Evolutionary conservation across 2,797 vertebrate genomes (phyloP), one percentile per base, ranked within the genome.

Genomic region (Erithacus rubecula): DNA sequence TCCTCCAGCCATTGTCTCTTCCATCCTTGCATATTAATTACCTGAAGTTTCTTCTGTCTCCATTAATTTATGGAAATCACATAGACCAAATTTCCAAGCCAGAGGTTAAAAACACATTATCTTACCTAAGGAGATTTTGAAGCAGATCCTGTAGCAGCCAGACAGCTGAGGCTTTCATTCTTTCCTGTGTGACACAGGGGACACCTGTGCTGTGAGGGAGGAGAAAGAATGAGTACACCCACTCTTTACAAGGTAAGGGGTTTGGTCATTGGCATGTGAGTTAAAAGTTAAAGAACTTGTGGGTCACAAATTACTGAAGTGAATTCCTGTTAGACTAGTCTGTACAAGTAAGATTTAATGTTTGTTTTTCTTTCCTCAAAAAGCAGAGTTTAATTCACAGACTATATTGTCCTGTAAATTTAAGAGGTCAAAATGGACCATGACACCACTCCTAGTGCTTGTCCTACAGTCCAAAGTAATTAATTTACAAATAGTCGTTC

Each of bases 11-110:
- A 27, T 43, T 67, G 18, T n/a, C 24, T 87, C 37, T 44, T 68
- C 44, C 32, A 78, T 60, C 62, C 41, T 78, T 49, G 70, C 27
- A 56, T 87, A 68, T 58, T 94, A 82, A 90, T 87, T 75, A 14
- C 21, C 24, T 12, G 10, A 74, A 53, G 8, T 71, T 71, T 68
- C 41, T 58, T 75, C 63, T 36, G 27, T 46, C 37, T 71, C 32
- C 11, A 21, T 37, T 59, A 63, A 62, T 64, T 87, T 75, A 77
- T 74, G 53, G 77, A 91, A 88, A 83, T 64, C 1, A 8, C 12
- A 36, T 4, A 29, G 47, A 44, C 12, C 36, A 60, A n/a, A 70
- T 17, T 83, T 86, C 56, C 14, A 64, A 47, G 8, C 53, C 36
- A 15, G 29, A 47, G 46, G 39, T 26, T 60, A 41, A 36, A 64